A percentile compares a stretch with the other conserved stretches of the same genome.
These are phyloP conservation scores for Anthophora plumipes DNA, from an alignment of 2,888 invertebrate species.

Conservation along the genomic window DNA sequence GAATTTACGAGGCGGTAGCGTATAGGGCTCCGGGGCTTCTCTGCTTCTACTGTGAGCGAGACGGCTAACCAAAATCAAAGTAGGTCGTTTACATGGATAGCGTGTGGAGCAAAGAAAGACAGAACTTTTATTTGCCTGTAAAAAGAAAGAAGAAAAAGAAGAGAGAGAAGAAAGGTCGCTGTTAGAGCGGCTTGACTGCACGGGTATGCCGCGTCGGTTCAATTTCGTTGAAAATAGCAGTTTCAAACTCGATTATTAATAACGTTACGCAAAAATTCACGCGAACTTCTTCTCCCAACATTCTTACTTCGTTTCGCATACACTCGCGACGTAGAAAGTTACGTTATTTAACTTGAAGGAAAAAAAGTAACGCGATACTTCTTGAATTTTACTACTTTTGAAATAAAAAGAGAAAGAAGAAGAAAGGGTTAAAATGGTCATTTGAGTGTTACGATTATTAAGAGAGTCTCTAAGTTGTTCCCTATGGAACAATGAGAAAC, in stretches of 20 bases:
- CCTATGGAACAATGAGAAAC: neutral
- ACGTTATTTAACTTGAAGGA: neutral
- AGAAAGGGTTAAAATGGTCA: neutral
- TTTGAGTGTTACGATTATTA: neutral
- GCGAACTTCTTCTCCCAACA: neutral
- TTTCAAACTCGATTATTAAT: conserved; percentile 43
- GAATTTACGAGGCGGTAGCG: conserved; percentile 61
- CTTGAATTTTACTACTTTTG: too few relatives aligned
- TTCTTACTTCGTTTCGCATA: neutral
- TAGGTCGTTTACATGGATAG: conserved; percentile 61
- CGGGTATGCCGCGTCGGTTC: neutral
- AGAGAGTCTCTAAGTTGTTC: neutral
- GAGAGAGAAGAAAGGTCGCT: neutral
- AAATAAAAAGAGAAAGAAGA: neutral
- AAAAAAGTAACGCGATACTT: too few relatives aligned
- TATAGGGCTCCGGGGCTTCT: neutral
- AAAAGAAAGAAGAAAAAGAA: neutral
- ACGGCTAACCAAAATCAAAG: conserved; percentile 59
- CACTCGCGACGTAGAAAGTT: neutral
- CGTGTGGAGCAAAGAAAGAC: conserved; percentile 35
- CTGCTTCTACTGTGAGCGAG: conserved; percentile 16
- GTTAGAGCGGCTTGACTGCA: neutral
- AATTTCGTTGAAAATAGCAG: conserved; percentile 20
- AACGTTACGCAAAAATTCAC: conserved; percentile 4
- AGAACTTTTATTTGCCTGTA: conserved; percentile 65